A percentile compares a stretch with the other conserved stretches of the same genome.
phyloP scores from a whole-genome alignment of 2,888 invertebrate genomes.

The Ptychoptera albimana region DNA sequence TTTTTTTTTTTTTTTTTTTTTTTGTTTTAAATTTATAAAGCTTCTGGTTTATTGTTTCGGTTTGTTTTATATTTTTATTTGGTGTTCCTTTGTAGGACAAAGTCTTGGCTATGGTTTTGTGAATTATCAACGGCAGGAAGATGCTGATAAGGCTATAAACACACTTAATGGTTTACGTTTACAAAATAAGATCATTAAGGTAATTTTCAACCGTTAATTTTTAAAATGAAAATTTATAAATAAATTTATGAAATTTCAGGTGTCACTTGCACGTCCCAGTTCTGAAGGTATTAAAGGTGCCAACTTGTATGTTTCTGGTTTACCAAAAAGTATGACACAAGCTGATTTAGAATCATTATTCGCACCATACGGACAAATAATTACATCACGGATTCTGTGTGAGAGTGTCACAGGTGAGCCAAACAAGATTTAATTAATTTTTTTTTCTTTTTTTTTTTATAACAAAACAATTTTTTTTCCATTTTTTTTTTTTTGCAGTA shows the following conservation, averaged over 20 bases:
- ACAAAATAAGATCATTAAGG: slow-evolving; percentile 99
- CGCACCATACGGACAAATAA: slow-evolving; percentile 88
- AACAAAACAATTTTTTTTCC: too few relatives aligned
- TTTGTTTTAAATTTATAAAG: too few relatives aligned
- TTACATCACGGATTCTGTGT: slow-evolving; percentile 91
- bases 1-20: too few relatives aligned
- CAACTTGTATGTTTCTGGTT: slow-evolving; percentile 91
- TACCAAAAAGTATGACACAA: slow-evolving; percentile 95
- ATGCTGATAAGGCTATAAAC: slow-evolving; percentile 96
- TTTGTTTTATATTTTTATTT: neutral
- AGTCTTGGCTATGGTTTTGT: slow-evolving; percentile 99
- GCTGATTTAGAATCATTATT: slow-evolving; percentile 88
- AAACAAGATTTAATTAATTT: neutral
- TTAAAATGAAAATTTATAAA: neutral
- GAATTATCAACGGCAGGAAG: slow-evolving; percentile 95
- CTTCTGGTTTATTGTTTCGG: neutral
- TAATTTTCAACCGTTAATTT: slow-evolving; percentile 28
- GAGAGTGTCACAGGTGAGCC: slow-evolving; percentile 51
- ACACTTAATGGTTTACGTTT: slow-evolving; percentile 94
- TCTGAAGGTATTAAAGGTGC: slow-evolving; percentile 98
- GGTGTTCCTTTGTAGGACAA: slow-evolving; percentile 46
- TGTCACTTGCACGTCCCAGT: slow-evolving; percentile 87
- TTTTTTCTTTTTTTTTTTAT: too few relatives aligned
- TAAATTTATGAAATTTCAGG: slow-evolving; percentile 5
- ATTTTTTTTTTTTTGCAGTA: neutral